Conservation (phyloP, 2,888 invertebrate species). For the Caenorhabditis becei region DNA sequence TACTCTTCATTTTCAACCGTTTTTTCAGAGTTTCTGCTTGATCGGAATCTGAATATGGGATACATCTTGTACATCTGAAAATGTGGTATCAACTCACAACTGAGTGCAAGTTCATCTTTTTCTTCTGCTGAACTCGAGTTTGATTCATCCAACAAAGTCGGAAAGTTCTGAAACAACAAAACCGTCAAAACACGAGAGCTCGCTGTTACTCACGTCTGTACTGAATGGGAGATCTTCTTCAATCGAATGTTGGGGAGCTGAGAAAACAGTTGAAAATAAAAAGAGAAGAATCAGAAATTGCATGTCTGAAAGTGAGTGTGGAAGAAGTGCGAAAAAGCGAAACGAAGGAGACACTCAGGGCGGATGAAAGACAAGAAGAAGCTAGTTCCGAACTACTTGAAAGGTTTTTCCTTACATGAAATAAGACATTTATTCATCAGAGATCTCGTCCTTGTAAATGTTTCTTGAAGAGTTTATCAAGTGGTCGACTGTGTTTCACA, state of each 20-base stretch:
- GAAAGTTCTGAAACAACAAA: conserved; percentile 29
- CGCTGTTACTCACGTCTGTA: conserved; percentile 37
- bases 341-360: conserved; percentile 53
- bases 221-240: conserved; percentile 51
- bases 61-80: neutral
- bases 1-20: conserved; percentile 42
- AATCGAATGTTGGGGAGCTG: conserved; percentile 26
- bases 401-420: conserved; percentile 45
- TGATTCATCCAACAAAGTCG: conserved; percentile 13
- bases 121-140: conserved; percentile 40
- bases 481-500: conserved; percentile 30
- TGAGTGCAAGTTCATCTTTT: conserved; percentile 34
- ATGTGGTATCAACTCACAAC: no score
- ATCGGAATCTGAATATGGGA: conserved; percentile 42
- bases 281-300: conserved; percentile 42
- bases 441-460: conserved; percentile 52
- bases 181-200: no score
- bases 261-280: conserved; percentile 15
- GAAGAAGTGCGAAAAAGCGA: conserved; percentile 38
- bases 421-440: conserved; percentile 48
- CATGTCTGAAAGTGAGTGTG: conserved; percentile 58
- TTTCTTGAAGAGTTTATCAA: conserved; percentile 58
- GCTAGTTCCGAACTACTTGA: conserved; percentile 58
- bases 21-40: conserved; percentile 44
- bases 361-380: conserved; percentile 31